phyloP scores from a whole-genome alignment of 1,140 invertebrate genomes.

The Lordiphosa stackelbergi region DNA sequence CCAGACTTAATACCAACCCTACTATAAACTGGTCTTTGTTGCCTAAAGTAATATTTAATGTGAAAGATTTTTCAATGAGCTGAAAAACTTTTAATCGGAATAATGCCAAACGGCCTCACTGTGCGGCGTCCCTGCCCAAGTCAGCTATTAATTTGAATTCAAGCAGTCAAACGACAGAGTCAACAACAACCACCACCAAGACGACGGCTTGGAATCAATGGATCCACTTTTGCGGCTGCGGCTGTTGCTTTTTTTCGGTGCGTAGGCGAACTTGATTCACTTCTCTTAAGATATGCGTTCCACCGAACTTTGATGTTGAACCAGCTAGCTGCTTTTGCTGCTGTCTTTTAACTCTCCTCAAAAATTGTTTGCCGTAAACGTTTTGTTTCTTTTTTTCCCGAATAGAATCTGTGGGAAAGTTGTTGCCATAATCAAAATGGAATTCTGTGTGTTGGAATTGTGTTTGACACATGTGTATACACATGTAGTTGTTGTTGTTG shows the following conservation, averaged over 20 bases:
- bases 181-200: conserved; percentile 34
- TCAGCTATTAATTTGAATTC: conserved; percentile 73
- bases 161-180: conserved; percentile 67
- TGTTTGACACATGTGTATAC: conserved; percentile 55
- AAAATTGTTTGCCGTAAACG: conserved; percentile 53
- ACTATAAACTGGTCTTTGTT: too few species aligned
- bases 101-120: background rate
- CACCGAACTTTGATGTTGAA: conserved; percentile 73
- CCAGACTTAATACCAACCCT: too few species aligned
- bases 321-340: conserved; percentile 29
- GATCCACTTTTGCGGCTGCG: conserved; percentile 62
- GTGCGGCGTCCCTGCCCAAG: conserved; percentile 26
- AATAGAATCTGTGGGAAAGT: conserved; percentile 69
- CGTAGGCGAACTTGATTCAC: conserved; percentile 73
- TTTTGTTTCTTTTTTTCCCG: conserved; percentile 44
- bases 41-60: too few species aligned
- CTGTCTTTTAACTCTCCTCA: conserved; percentile 36
- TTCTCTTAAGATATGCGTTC: conserved; percentile 65
- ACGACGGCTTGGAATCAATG: conserved; percentile 65
- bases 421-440: conserved; percentile 66
- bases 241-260: conserved; percentile 55
- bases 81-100: too few species aligned
- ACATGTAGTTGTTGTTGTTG: conserved; percentile 58
- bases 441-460: conserved; percentile 58
- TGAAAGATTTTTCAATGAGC: too few species aligned